A percentile compares a stretch with the other conserved stretches of the same genome.
Evolutionary conservation across 2,113 vertebrate genomes (phyloP).

Genomic region (Eretmochelys imbricata): DNA sequence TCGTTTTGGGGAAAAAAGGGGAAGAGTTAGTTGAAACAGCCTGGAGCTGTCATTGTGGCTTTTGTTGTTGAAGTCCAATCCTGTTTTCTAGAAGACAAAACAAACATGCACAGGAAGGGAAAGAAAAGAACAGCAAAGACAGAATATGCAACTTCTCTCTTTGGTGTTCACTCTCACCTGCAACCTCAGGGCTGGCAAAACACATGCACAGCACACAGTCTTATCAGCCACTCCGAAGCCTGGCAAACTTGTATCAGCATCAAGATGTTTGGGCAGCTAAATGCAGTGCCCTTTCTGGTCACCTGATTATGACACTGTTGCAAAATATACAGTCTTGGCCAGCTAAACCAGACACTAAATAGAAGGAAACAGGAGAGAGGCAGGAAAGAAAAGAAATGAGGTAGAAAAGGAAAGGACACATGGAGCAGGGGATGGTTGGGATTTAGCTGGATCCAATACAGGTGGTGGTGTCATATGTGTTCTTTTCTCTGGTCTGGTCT

Average conservation of each 20-base stretch:
- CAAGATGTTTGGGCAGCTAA: neutral
- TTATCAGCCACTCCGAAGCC: neutral
- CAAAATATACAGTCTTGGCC: neutral
- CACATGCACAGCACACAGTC: neutral
- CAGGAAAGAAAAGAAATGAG: neutral
- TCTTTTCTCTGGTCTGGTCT: neutral
- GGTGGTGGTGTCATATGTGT: neutral
- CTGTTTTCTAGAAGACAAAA: neutral
- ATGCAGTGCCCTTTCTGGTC: neutral
- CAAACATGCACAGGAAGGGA: neutral
- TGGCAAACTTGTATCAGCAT: neutral
- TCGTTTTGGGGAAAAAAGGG: neutral
- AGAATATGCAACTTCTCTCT: neutral
- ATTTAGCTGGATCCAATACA: neutral
- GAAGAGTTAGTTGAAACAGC: neutral
- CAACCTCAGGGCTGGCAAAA: neutral
- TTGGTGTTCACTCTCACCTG: neutral
- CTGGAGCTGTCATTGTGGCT: neutral
- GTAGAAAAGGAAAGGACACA: neutral
- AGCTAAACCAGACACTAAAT: neutral
- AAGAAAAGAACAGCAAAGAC: neutral
- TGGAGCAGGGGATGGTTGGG: neutral
- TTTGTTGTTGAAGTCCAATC: neutral
- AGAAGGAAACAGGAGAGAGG: neutral
- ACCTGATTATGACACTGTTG: neutral